Percentiles rank a stretch among this genome's conserved stretches.
Evolutionary conservation across 2,797 vertebrate species (phyloP).

Genomic region (Darevskia nairensis): DNA sequence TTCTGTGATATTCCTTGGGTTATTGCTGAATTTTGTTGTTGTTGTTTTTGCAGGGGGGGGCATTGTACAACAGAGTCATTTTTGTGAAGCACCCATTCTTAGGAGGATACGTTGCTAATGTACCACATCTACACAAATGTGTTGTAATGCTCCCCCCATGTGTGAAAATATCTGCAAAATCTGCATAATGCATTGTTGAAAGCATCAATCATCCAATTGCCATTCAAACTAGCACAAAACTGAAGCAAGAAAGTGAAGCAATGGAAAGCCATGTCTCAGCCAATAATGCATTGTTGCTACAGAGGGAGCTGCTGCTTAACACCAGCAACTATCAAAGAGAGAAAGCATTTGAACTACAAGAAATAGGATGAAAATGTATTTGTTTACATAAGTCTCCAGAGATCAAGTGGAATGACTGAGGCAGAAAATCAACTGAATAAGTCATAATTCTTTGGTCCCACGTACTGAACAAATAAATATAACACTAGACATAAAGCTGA

Average conservation of each 20-base stretch:
- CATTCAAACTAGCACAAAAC: slow-evolving; percentile 30
- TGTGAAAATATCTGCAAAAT: slow-evolving; percentile 25
- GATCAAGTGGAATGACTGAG: slow-evolving; percentile 27
- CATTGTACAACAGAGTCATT: neutral
- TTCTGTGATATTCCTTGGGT: neutral
- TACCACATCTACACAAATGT: neutral
- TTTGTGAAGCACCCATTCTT: neutral
- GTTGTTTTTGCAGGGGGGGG: neutral
- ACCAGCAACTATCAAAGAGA: neutral
- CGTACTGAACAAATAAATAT: slow-evolving; percentile 1
- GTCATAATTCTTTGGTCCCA: neutral
- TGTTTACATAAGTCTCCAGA: slow-evolving; percentile 6
- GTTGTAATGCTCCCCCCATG: neutral
- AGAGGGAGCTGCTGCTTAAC: neutral
- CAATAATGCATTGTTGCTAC: neutral
- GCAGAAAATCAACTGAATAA: slow-evolving; percentile 30
- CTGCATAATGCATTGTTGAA: slow-evolving; percentile 19
- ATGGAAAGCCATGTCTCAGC: slow-evolving; percentile 38
- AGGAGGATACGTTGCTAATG: slow-evolving; percentile 8
- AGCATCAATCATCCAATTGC: slow-evolving; percentile 12
- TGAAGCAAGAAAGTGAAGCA: slow-evolving; percentile 30
- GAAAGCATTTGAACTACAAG: slow-evolving; percentile 16
- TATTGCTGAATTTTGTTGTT: neutral
- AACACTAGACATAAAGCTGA: neutral
- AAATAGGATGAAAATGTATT: slow-evolving; percentile 9